Evolutionary conservation across 2,888 invertebrate species (phyloP), one percentile per base, ranked within the genome.

Genomic region (Theretra japonica): DNA sequence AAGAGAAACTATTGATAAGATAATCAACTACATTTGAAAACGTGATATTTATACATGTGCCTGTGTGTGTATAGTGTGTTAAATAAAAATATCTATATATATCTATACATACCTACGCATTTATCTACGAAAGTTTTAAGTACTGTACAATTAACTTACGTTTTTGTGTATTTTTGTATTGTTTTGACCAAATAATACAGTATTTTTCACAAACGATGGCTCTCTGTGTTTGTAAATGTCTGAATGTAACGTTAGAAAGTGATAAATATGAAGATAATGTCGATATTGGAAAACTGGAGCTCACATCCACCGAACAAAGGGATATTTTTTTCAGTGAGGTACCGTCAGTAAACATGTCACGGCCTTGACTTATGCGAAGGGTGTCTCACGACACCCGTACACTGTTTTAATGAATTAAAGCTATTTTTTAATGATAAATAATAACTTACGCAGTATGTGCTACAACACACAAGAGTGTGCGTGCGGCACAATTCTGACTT

Each of bases 321-420:
- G 96, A 96, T 92, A 89, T 88, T 82, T 96, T 96, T 94, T 96
- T 96, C 92, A 95, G 95, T 85, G 95, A 96, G 95, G 96, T 96
- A 95, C 83, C 79, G 82, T 91, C 88, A 84, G 88, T 92, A 91
- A 90, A 91, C 90, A 90, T 89, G 84, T 90, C 83, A 88, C 89
- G 92, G 91, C 92, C 92, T 94, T 94, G 93, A 92, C 83, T 86
- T 83, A 76, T 75, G 81, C 77, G 81, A 82, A 86, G 83, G 80
- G 83, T 81, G 85, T 83, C 82, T 80, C 77, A 79, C 81, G 7
- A 65, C 41, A 65, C 2, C 23, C 48, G 28, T 23, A 48, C 68
- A 71, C 70, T 70, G 25, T n/a, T 33, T 41, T 69, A 57, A 70
- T 73, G 68, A 73, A 68, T 70, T 60, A 73, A 68, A 53, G 48